phyloP scores from a whole-genome alignment of 2,797 vertebrate genomes.

The Odontamblyopus rebecca region DNA sequence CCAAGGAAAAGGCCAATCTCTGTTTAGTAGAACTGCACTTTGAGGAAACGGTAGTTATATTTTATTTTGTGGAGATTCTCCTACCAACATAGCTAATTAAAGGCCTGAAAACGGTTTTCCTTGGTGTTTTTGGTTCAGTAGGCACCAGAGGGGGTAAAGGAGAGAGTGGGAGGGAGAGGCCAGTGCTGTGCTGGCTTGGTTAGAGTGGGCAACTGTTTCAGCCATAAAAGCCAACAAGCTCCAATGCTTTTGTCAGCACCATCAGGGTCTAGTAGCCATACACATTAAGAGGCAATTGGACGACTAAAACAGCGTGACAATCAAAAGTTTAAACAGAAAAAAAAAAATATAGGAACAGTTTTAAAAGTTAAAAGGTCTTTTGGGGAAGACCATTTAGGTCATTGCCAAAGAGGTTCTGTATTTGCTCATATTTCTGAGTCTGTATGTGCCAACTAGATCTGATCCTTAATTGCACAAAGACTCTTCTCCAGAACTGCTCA shows the following conservation, averaged over 20 bases:
- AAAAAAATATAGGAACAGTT: neutral
- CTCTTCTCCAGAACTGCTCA: neutral
- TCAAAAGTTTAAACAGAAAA: constrained; percentile 51
- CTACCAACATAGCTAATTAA: constrained; percentile 64
- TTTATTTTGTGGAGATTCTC: constrained; percentile 27
- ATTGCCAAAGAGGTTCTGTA: neutral
- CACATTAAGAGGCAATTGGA: constrained; percentile 78
- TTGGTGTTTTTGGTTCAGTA: constrained; percentile 42
- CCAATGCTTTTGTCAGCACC: constrained; percentile 56
- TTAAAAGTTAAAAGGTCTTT: neutral
- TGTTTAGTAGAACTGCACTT: neutral
- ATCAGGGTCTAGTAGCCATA: constrained; percentile 72
- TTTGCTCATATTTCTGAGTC: neutral
- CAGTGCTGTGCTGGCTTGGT: neutral
- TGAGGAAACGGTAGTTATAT: neutral
- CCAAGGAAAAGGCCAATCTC: neutral
- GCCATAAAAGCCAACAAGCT: constrained; percentile 59
- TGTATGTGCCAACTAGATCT: neutral
- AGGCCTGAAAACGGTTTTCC: constrained; percentile 33
- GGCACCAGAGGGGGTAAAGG: constrained; percentile 24
- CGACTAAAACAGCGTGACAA: constrained; percentile 58
- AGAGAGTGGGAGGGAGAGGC: constrained; percentile 11
- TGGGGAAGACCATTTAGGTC: too few relatives aligned
- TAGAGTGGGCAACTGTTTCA: constrained; percentile 68
- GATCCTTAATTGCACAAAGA: too few relatives aligned